phyloP scores from a whole-genome alignment of 92 coral and sea anemone species.

The Paramuricea clavata region DNA sequence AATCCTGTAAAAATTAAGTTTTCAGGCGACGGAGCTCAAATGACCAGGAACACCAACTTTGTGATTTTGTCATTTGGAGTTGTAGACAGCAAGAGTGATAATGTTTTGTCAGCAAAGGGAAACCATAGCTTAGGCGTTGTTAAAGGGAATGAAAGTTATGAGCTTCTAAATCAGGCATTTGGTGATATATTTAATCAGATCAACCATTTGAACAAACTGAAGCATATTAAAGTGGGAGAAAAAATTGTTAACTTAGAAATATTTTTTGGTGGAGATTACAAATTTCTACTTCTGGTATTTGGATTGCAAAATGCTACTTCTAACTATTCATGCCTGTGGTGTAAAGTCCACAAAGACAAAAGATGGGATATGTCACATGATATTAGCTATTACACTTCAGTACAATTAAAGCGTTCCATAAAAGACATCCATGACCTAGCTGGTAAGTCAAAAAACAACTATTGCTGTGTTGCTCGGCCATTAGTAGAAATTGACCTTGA shows the following conservation, averaged over 20 bases:
- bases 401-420: slow-evolving; percentile 25
- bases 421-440: neutral
- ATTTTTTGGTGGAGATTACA: slow-evolving; percentile 66
- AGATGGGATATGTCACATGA: slow-evolving; percentile 63
- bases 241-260: slow-evolving; percentile 39
- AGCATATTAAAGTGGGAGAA: slow-evolving; percentile 49
- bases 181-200: slow-evolving; percentile 65
- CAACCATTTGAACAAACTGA: slow-evolving; percentile 42
- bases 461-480: slow-evolving; percentile 4
- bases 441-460: neutral
- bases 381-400: slow-evolving; percentile 56
- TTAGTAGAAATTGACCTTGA: neutral
- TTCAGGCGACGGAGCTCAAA: slow-evolving; percentile 38
- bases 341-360: slow-evolving; percentile 62
- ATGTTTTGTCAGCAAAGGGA: slow-evolving; percentile 48
- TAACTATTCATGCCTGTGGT: slow-evolving; percentile 65
- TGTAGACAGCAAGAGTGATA: slow-evolving; percentile 16
- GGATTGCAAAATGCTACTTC: slow-evolving; percentile 52
- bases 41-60: slow-evolving; percentile 46
- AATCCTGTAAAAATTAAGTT: slow-evolving; percentile 60
- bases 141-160: slow-evolving; percentile 68
- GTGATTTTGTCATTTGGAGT: slow-evolving; percentile 31
- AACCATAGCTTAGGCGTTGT: slow-evolving; percentile 68
- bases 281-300: neutral
- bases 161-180: slow-evolving; percentile 61